Base-by-base conservation (phyloP, 2,113 vertebrate genomes). In the Nestor notabilis region DNA sequence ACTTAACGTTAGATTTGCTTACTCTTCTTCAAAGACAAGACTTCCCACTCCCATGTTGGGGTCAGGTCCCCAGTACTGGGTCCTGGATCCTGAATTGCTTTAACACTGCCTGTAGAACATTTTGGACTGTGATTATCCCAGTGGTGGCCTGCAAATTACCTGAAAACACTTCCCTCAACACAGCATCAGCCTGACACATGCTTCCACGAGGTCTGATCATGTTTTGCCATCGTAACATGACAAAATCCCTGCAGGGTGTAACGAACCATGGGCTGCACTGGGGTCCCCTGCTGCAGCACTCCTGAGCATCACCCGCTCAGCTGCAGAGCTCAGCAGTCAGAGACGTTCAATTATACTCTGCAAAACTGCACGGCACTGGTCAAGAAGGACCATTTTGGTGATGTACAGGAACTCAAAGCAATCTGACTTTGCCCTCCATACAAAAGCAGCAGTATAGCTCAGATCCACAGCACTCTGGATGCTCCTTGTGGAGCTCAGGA, bases 151-250 rank as follows among this genome's bases (percentile, higher is more conserved):
- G 16, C 6, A 47, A 28, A 56, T 47, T 13, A 66, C 17, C 63
- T 77, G 44, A 9, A 39, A 80, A 74, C 29, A 27, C 35, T 25
- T 69, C 8, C 23, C 41, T 21, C 35, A 56, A 0, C 52, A 33
- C 25, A 52, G 31, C 1, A 33, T 11, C 33, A 17, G n/a, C 41
- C 83, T 20, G 66, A 60, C 58, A 41, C 3, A 0, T 46, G 60
- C 58, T 72, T 60, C 83, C 83, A 17, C 1, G 2, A 49, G 46
- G 41, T 37, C 75, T 63, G 60, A 55, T 10, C 13, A 0, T 6
- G 31, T 31, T 47, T 60, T 87, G 64, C 64, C n/a, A 37, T 1
- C 0, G 0, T 0, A 27, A 33, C 0, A 2, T 6, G 44, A 66
- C 49, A 65, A 87, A n/a, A 47, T 5, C 55, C 53, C 71, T 46